phyloP scores from a whole-genome alignment of 2,113 vertebrate species.

The Aspiorhynchus laticeps region DNA sequence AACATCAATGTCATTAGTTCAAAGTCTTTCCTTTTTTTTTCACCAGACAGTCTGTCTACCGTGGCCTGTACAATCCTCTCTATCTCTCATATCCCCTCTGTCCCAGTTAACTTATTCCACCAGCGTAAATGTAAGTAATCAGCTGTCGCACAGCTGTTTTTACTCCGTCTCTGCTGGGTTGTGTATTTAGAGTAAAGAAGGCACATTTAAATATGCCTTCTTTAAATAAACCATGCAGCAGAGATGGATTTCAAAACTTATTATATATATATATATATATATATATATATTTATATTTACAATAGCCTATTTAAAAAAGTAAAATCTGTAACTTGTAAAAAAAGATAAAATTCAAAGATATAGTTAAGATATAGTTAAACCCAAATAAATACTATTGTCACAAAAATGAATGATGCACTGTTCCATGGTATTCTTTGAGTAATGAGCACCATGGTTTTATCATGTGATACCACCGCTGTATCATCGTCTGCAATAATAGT shows the following conservation, averaged over 20 bases:
- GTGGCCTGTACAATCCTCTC: slow-evolving; percentile 8
- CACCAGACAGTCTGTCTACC: background rate
- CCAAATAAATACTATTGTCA: too few species aligned
- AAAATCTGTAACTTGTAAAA: too few species aligned
- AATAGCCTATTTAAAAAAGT: too few species aligned
- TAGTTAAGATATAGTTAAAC: too few species aligned
- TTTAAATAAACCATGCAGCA: background rate
- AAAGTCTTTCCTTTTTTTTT: slow-evolving; percentile 7
- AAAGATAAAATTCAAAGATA: too few species aligned
- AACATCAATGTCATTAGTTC: slow-evolving; percentile 21
- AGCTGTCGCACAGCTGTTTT: background rate
- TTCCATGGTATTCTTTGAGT: background rate
- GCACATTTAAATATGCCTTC: background rate
- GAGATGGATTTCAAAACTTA: too few species aligned
- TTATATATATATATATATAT: too few species aligned
- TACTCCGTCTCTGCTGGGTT: background rate
- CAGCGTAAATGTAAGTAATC: background rate
- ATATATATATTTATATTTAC: too few species aligned
- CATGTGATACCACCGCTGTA: background rate
- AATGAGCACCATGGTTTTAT: background rate
- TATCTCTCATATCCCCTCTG: slow-evolving; percentile 9
- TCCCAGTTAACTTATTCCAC: slow-evolving; percentile 4
- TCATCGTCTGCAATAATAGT: background rate
- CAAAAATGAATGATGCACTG: too few species aligned
- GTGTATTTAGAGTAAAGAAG: background rate